Conservation (phyloP, 2,113 vertebrate species). For the Geococcyx californianus region DNA sequence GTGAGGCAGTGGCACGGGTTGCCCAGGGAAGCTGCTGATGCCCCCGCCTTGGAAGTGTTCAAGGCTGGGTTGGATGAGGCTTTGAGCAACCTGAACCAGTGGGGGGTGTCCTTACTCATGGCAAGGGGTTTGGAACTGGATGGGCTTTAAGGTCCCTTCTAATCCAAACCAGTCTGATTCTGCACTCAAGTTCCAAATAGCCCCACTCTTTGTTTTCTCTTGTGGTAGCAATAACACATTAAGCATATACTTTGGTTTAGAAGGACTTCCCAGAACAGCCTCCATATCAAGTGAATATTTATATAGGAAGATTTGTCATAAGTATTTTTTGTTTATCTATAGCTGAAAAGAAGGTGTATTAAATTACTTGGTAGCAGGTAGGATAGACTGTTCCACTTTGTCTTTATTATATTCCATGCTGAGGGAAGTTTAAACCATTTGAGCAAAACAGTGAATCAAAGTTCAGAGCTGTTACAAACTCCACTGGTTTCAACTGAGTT, state of each 20-base stretch:
- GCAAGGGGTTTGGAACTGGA: too few relatives aligned
- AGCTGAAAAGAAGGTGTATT: background rate
- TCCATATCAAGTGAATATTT: background rate
- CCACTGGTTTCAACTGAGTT: conserved; percentile 39
- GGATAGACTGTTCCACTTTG: background rate
- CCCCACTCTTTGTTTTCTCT: accelerated
- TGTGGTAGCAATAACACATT: background rate
- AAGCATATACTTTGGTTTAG: background rate
- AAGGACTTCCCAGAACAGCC: background rate
- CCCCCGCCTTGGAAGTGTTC: too few relatives aligned
- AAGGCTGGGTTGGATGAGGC: too few relatives aligned
- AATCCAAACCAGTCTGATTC: too few relatives aligned
- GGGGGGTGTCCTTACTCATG: too few relatives aligned
- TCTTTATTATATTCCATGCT: background rate
- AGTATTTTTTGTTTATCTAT: conserved; percentile 2
- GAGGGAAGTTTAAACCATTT: background rate
- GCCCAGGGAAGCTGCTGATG: too few relatives aligned
- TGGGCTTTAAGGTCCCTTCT: too few relatives aligned
- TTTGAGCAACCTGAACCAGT: too few relatives aligned
- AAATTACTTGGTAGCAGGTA: conserved; percentile 37
- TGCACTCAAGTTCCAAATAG: background rate
- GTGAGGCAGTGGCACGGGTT: too few relatives aligned
- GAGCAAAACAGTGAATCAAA: conserved; percentile 17
- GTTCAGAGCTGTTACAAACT: conserved; percentile 1
- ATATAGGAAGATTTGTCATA: background rate